Evolutionary conservation across 2,113 vertebrate species (phyloP), one percentile per base, ranked within the genome.

Genomic region (Ceyx margarethae): DNA sequence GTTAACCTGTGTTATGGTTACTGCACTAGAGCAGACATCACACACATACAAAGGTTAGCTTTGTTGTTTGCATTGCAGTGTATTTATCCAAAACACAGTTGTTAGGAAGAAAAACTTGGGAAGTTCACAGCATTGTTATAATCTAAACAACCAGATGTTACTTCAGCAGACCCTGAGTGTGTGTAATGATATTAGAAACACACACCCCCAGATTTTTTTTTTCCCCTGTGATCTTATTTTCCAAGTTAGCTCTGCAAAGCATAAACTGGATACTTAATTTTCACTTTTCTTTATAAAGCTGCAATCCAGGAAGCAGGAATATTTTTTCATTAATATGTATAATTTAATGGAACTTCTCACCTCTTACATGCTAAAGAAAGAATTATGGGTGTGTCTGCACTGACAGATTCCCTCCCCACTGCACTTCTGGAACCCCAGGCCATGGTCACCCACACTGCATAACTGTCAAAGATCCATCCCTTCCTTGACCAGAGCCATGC

Each of bases 121-220:
- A 40, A 68, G 28, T 31, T 54, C n/a, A 64, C 5, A 56, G 35
- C 35, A 68, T 14, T 72, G 17, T 57, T 66, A 45, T 22, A 56
- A 51, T 33, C 23, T 50, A 29, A 65, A 84, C 42, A 71, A 16
- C 13, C 23, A 5, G 3, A 33, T 15, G 35, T 21, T n/a, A 42
- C 40, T 90, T 88, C 35, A 81, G 61, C 33, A 67, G 48, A 81
- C 74, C 21, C 60, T 22, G 22, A 76, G 19, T 18, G 2, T 42
- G n/a, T 15, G 19, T 31, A 71, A 62, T 21, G 11, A 16, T 5
- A 64, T 26, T 4, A 75, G 19, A 74, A 4, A 62, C 15, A 72
- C 11, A 1, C 4, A 3, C 9, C 6, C 8, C 12, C 8, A 0
- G 33, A 21, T 14, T 62, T 11, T 3, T 37, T 43, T 65, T 58